phyloP scores from a whole-genome alignment of 2,888 invertebrate species.

The Eumerus sabulonum region DNA sequence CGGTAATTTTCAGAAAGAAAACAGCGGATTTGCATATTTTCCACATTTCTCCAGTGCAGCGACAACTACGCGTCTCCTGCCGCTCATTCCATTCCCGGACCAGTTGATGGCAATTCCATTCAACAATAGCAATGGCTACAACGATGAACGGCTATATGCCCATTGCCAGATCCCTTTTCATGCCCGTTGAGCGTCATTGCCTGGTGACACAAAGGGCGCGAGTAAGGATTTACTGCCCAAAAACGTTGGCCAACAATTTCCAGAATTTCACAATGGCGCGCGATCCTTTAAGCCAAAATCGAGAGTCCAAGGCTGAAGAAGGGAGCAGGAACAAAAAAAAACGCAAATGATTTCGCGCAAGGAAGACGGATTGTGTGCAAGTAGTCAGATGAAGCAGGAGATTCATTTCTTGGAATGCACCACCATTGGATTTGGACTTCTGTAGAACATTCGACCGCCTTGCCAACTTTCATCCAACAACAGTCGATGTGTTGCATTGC shows the following conservation, averaged over 20 bases:
- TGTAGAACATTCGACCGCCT: conserved; percentile 25
- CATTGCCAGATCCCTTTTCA: background rate
- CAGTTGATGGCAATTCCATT: conserved; percentile 54
- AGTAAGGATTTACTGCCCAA: conserved; percentile 48
- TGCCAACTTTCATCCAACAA: conserved; percentile 19
- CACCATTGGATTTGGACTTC: conserved; percentile 35
- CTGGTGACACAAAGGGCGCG: conserved; percentile 60
- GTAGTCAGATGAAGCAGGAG: conserved; percentile 28
- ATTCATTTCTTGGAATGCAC: conserved; percentile 56
- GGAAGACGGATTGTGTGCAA: conserved; percentile 60
- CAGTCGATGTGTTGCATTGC: conserved; percentile 32
- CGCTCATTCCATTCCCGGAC: conserved; percentile 19
- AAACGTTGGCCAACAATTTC: conserved; percentile 44
- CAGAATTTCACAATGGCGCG: conserved; percentile 63
- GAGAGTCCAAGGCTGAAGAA: too few relatives aligned
- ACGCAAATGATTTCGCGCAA: too few relatives aligned
- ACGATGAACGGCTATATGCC: conserved; percentile 55
- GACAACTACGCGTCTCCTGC: conserved; percentile 10
- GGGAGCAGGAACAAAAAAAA: conserved; percentile 1
- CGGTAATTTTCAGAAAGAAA: conserved; percentile 68
- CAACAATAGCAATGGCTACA: conserved; percentile 61
- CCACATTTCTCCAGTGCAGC: conserved; percentile 55
- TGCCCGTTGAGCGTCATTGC: conserved; percentile 6
- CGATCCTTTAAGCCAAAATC: conserved; percentile 33
- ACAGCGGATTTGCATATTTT: conserved; percentile 68